A percentile compares a stretch with the other conserved stretches of the same genome.
These are phyloP conservation scores for Leptoteleia sp. DNA, from an alignment of 1,140 invertebrate species.

Conservation along the genomic window DNA sequence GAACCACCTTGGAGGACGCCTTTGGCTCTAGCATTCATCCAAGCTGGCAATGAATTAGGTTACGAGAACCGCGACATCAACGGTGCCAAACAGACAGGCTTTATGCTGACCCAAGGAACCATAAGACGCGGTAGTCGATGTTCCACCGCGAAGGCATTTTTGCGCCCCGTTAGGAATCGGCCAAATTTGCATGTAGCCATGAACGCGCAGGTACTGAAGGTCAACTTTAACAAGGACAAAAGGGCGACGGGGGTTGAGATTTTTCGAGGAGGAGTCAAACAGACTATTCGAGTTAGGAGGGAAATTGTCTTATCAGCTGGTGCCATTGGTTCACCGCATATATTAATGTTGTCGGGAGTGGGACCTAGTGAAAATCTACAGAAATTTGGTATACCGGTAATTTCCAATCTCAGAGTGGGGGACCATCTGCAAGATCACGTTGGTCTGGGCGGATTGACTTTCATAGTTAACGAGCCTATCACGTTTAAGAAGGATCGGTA, in stretches of 20 bases:
- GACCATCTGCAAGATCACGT: conserved; percentile 92
- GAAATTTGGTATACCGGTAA: conserved; percentile 85
- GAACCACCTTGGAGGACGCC: conserved; percentile 92
- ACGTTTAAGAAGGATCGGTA: conserved; percentile 88
- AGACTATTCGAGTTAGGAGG: conserved; percentile 85
- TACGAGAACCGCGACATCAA: conserved; percentile 94
- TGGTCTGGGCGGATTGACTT: conserved; percentile 90
- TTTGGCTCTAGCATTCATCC: conserved; percentile 89
- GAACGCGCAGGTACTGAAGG: conserved; percentile 87
- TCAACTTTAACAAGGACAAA: conserved; percentile 87
- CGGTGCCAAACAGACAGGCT: conserved; percentile 90
- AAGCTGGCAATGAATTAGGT: conserved; percentile 92
- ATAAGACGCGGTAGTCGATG: conserved; percentile 92
- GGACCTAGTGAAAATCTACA: conserved; percentile 89
- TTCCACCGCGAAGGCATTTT: conserved; percentile 94
- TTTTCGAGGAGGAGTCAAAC: conserved; percentile 84
- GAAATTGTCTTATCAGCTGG: conserved; percentile 91
- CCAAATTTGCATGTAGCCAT: conserved; percentile 90
- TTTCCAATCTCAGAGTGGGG: conserved; percentile 88
- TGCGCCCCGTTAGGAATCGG: conserved; percentile 88
- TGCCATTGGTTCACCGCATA: conserved; percentile 89
- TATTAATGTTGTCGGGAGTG: conserved; percentile 93
- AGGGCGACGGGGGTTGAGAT: conserved; percentile 89
- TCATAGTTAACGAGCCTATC: conserved; percentile 88
- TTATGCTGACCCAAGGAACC: conserved; percentile 94